Evolutionary conservation across 1,140 invertebrate species (phyloP).

Genomic region (Metopolophium dirhodum): DNA sequence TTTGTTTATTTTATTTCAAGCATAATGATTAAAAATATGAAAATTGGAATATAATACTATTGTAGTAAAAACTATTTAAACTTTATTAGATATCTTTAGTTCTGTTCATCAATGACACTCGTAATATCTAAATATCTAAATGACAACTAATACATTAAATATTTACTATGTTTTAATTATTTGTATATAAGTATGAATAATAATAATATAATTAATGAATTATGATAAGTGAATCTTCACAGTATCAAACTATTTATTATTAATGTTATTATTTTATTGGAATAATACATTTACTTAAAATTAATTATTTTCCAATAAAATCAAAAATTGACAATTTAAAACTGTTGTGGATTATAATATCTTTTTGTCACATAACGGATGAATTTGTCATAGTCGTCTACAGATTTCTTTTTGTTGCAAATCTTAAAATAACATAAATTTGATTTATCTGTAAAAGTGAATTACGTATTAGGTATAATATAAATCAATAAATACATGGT

Average conservation of each 20-base stretch:
- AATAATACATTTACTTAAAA: background rate
- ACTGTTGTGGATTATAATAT: background rate
- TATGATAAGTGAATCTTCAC: background rate
- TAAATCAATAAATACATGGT: background rate
- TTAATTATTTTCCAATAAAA: background rate
- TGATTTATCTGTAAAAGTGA: background rate
- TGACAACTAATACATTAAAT: background rate
- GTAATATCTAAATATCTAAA: background rate
- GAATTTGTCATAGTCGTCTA: background rate
- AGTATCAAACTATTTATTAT: background rate
- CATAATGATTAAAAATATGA: background rate
- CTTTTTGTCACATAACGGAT: background rate
- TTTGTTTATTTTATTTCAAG: background rate
- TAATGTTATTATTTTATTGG: background rate
- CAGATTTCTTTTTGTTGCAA: background rate
- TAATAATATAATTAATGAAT: background rate
- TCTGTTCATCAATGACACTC: background rate
- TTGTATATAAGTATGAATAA: background rate
- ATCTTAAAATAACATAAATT: background rate
- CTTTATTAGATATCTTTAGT: background rate
- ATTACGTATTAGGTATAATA: background rate
- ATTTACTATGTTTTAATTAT: background rate
- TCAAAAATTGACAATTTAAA: background rate
- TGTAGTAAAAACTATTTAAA: background rate
- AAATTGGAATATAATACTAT: background rate